Evolutionary conservation across 2,888 invertebrate genomes (phyloP), one percentile per base, ranked within the genome.

Genomic region (Trichacis sp.): DNA sequence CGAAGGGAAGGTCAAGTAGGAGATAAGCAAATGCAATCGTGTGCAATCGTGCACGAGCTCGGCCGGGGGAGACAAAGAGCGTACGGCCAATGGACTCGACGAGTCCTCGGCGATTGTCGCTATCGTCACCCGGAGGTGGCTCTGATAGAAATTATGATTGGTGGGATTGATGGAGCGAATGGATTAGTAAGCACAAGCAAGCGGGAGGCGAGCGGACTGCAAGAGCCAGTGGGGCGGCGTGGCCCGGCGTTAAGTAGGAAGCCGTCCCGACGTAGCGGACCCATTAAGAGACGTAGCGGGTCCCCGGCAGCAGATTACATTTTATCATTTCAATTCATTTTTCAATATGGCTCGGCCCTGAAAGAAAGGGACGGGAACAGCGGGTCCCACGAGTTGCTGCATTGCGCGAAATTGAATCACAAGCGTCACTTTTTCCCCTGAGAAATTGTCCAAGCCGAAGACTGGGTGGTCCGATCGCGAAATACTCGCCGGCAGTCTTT

Each of bases 231-330:
- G 8, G 8, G 75, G 70, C 77, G 78, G 81, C 80, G 78, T 78
- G 81, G 81, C 76, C 77, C 77, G 80, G 81, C 81, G 83, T 82
- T 82, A 83, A 83, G 87, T 87, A 85, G 85, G 85, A 85, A 86
- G 83, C 86, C 85, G 87, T 87, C 88, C 87, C 88, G 88, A 87
- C 87, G 86, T 83, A 85, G 82, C 84, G 82, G 80, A 81, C 79
- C 84, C 84, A 85, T 86, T 85, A 86, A 85, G n/a, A n/a, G n/a
- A n/a, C 24, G 24, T 8, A 3, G 24, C 24, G 86, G 85, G 40
- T 6, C 87, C 87, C 87, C 69, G 68, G 70, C n/a, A 60, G 68
- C 66, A 59, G 75, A 75, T 76, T 77, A 76, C 74, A 74, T 79
- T 79, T 79, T 79, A 81, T 82, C 75, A 77, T 81, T 81, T 80